A percentile compares a stretch with the other conserved stretches of the same genome.
These are phyloP conservation scores for Epizoanthus stellaris DNA, from an alignment of 92 coral and sea anemone genomes.

Conservation along the genomic window DNA sequence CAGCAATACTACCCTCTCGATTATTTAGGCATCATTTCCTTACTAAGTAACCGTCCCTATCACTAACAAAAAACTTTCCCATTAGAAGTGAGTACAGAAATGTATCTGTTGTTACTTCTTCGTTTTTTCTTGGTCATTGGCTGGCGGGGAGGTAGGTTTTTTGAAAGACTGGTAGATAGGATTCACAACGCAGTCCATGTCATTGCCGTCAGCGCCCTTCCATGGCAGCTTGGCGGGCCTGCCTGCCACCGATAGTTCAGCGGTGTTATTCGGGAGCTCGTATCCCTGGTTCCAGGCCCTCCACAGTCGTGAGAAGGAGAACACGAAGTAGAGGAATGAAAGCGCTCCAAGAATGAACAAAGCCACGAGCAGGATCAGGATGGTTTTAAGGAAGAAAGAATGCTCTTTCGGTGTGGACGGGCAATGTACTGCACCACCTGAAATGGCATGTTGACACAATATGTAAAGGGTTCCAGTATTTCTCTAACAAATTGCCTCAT, in stretches of 20 bases:
- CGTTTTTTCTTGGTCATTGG: background rate
- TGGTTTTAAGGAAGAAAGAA: background rate
- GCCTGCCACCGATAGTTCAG: background rate
- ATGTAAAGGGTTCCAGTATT: too few relatives aligned
- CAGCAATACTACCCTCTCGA: too few relatives aligned
- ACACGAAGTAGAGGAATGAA: conserved; percentile 28
- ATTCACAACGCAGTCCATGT: conserved; percentile 7
- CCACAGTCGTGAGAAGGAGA: conserved; percentile 38
- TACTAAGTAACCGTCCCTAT: too few relatives aligned
- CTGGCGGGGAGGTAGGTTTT: background rate
- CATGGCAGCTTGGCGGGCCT: background rate
- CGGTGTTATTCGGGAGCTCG: conserved; percentile 16
- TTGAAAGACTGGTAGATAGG: conserved; percentile 2
- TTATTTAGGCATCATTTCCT: too few relatives aligned
- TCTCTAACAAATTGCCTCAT: too few relatives aligned
- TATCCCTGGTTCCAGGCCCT: conserved; percentile 40
- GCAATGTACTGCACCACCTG: conserved; percentile 5
- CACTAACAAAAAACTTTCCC: too few relatives aligned
- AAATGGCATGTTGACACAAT: background rate
- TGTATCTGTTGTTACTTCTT: background rate
- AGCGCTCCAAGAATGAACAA: conserved; percentile 10
- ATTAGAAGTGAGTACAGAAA: too few relatives aligned
- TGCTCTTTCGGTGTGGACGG: conserved; percentile 1
- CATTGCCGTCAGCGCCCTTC: background rate
- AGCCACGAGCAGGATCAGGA: conserved; percentile 16